These are phyloP conservation scores for Ostrea denselamellosa DNA, from an alignment of 1,140 invertebrate species.

Conservation along the genomic window DNA sequence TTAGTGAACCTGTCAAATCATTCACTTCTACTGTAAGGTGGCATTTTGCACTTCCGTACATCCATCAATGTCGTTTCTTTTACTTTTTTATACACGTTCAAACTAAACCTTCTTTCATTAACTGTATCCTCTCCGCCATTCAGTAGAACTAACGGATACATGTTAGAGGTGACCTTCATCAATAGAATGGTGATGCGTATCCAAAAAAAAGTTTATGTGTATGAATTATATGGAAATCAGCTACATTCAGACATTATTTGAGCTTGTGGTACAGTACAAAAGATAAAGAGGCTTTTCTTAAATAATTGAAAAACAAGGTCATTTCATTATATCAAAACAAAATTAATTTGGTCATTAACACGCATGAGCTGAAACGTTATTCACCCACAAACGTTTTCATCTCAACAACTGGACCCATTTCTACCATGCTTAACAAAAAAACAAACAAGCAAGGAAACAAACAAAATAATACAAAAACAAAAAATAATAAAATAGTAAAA, in stretches of 20 bases:
- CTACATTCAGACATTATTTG: neutral
- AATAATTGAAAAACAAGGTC: neutral
- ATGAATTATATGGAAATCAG: neutral
- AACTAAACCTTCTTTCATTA: neutral
- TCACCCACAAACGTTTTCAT: too few species aligned
- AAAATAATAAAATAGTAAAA: too few species aligned
- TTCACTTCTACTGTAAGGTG: neutral
- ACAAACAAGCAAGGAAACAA: too few species aligned
- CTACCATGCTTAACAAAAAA: too few species aligned
- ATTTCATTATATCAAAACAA: too few species aligned
- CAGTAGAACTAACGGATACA: neutral
- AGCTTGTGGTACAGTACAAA: neutral
- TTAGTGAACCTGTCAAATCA: conserved; percentile 3
- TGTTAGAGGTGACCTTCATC: neutral
- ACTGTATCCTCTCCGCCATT: neutral
- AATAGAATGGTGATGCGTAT: neutral
- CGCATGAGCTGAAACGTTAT: too few species aligned
- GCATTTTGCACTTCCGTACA: neutral
- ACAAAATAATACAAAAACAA: too few species aligned
- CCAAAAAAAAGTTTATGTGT: neutral
- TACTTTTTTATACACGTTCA: neutral
- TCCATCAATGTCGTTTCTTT: neutral
- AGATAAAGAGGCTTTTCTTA: neutral
- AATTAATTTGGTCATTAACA: too few species aligned
- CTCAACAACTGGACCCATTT: too few species aligned